Evolutionary conservation across 2,888 invertebrate species (phyloP).

Genomic region (Crossocerus cetratus): DNA sequence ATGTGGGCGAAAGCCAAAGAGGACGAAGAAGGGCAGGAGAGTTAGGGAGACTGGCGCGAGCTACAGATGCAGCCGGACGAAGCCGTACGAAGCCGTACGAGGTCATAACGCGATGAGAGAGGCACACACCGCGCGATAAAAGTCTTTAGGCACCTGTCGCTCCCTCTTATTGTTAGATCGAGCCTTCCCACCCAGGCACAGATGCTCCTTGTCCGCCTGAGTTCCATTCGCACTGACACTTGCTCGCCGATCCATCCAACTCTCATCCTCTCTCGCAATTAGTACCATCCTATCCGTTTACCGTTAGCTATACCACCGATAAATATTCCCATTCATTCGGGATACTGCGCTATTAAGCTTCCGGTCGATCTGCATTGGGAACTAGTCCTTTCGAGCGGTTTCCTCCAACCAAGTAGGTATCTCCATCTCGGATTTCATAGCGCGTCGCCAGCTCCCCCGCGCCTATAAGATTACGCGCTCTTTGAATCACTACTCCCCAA

Average conservation of each 20-base stretch:
- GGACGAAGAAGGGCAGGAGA: background rate
- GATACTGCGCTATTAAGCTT: background rate
- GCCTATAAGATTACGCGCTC: too few relatives aligned
- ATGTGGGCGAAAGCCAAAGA: background rate
- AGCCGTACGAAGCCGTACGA: slow-evolving; percentile 63
- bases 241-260: slow-evolving; percentile 17
- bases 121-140: slow-evolving; percentile 62
- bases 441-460: too few relatives aligned
- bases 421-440: too few relatives aligned
- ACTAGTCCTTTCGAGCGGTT: too few relatives aligned
- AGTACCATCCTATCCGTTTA: slow-evolving; percentile 20
- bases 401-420: too few relatives aligned
- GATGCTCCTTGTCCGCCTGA: slow-evolving; percentile 57
- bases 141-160: slow-evolving; percentile 69
- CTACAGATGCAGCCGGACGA: slow-evolving; percentile 37
- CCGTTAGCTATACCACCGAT: slow-evolving; percentile 26
- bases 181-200: slow-evolving; percentile 45
- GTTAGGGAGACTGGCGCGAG: background rate
- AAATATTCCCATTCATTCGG: slow-evolving; percentile 22
- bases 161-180: slow-evolving; percentile 32
- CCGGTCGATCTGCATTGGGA: background rate
- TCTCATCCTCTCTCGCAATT: slow-evolving; percentile 22
- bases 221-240: slow-evolving; percentile 22
- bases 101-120: slow-evolving; percentile 46
- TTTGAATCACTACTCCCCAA: too few relatives aligned